These are phyloP conservation scores for Uropetala carovei DNA, from an alignment of 2,888 invertebrate species.

Conservation along the genomic window DNA sequence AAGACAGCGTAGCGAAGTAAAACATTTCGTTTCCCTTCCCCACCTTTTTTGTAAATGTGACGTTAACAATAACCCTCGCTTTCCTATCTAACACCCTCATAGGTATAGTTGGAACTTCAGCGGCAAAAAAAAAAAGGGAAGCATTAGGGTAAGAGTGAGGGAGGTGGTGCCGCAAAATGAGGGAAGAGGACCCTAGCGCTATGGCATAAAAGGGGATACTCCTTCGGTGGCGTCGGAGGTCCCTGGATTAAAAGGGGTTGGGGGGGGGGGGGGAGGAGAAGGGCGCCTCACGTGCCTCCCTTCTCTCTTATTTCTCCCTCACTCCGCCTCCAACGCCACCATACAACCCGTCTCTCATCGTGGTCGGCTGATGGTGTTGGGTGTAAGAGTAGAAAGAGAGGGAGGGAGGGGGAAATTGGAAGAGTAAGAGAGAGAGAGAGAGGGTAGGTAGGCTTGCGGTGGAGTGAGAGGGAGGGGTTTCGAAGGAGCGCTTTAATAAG, in stretches of 20 bases:
- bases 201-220: conserved; percentile 7
- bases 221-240: not conserved
- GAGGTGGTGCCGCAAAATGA: not conserved
- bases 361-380: conserved; percentile 11
- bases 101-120: too few species aligned
- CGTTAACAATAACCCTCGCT: not conserved
- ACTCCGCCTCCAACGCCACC: too few species aligned
- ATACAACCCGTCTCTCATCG: not conserved
- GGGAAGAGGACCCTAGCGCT: not conserved
- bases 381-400: conserved; percentile 6
- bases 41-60: not conserved
- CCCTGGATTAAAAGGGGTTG: not conserved
- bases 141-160: not conserved
- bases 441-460: not conserved
- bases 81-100: not conserved
- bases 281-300: too few species aligned
- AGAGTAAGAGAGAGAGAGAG: not conserved
- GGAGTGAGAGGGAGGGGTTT: not conserved
- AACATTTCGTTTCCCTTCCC: not conserved
- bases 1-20: not conserved
- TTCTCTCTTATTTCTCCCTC: too few species aligned
- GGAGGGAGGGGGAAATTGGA: not conserved
- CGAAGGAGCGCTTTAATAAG: conserved; percentile 45
- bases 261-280: not conserved
- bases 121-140: not conserved